Percentiles rank a stretch among this genome's conserved stretches.
phyloP scores from a whole-genome alignment of 2,113 vertebrate species.

The Oreochromis spilurus region DNA sequence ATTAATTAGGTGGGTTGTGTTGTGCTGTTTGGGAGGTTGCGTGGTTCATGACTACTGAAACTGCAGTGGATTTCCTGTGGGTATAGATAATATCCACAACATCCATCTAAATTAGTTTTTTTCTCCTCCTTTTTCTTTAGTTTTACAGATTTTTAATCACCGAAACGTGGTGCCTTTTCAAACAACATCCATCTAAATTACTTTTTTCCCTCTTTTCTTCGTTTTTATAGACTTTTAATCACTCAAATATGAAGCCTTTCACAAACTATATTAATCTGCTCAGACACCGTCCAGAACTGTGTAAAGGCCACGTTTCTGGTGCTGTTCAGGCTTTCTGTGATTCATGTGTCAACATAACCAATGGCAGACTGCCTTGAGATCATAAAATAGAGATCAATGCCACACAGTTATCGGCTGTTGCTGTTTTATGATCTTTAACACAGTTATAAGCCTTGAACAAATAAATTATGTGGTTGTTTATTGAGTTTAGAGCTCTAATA shows the following conservation, averaged over 20 bases:
- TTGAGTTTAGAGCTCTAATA: neutral
- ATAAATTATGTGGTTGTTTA: neutral
- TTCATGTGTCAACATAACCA: neutral
- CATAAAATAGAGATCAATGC: neutral
- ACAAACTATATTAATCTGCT: neutral
- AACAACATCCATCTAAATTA: neutral
- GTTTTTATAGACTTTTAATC: neutral
- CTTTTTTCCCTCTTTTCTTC: neutral
- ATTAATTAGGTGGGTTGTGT: neutral
- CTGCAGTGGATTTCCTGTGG: neutral
- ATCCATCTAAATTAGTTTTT: neutral
- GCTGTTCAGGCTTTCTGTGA: neutral
- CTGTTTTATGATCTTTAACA: neutral
- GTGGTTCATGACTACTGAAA: neutral
- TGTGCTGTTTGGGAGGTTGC: neutral
- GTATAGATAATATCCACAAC: neutral
- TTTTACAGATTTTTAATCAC: neutral
- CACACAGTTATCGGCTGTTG: neutral
- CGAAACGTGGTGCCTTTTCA: neutral
- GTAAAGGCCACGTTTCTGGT: neutral
- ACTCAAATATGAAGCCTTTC: neutral
- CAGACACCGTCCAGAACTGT: neutral
- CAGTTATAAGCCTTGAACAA: neutral
- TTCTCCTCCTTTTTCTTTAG: neutral
- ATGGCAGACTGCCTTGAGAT: neutral